Base-by-base conservation (phyloP, 2,888 invertebrate genomes). In the Oscheius myriophilus region DNA sequence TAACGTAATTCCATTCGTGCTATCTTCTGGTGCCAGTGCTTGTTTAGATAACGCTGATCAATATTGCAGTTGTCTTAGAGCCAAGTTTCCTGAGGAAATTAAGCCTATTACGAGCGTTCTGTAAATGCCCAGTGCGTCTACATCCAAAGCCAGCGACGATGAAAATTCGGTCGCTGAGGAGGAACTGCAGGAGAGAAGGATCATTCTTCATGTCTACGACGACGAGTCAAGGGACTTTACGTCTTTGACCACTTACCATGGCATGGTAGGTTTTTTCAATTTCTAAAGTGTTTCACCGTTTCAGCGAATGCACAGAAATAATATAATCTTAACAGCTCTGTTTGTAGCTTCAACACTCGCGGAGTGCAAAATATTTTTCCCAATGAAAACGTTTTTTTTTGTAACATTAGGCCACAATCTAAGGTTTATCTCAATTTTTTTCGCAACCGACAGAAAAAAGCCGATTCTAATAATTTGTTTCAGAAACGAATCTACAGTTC, bases 231-330 rank as follows among this genome's bases (percentile, higher is more conserved):
- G 75, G 61, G 78, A 78, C 41, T 80, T 81, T 62, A 75, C 78
- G 0, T 77, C 78, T 0, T 61, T 78, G 1, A 81, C 81, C 6
- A 81, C 81, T 11, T 81, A 79, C 69, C 81, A 81, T 74, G 81
- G 79, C 65, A 79, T 81, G 76, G 78, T 80, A 26, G n/a, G 72
- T 64, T 41, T 11, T 14, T 11, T n/a, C n/a, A n/a, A n/a, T n/a
- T 33, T 33, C 33, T 6, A 33, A 3, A 6, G 33, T 3, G 9
- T 33, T 3, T 33, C 3, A 6, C 9, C 33, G 9, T 33, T 33
- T 33, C 33, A 33, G 9, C 21, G 39, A 14, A 12, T 14, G 39
- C 12, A 21, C n/a, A 63, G 7, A n/a, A 23, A 11, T 7, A 59
- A 25, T 39, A 25, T 12, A n/a, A 14, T 7, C 6, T 42, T 11